Percentiles rank a stretch among this genome's conserved stretches.
These are phyloP conservation scores for Talpa occidentalis DNA, from an alignment of 2,113 vertebrate genomes.

Conservation along the genomic window DNA sequence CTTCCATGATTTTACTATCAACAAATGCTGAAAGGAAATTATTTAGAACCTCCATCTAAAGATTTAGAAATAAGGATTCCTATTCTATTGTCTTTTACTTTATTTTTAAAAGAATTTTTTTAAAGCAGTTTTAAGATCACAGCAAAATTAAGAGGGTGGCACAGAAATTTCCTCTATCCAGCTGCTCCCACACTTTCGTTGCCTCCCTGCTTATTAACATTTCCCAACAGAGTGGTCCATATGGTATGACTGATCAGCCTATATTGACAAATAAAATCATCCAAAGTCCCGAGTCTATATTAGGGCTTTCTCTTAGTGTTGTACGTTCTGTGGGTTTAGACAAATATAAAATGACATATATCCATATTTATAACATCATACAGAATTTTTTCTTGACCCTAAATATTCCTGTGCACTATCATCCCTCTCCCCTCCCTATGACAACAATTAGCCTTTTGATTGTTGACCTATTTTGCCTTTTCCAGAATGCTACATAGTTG, in stretches of 20 bases:
- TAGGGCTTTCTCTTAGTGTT: neutral
- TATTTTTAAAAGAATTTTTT: neutral
- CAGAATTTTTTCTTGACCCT: neutral
- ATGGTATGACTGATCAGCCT: neutral
- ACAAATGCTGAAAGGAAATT: neutral
- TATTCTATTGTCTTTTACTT: neutral
- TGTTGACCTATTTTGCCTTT: neutral
- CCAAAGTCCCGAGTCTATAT: neutral
- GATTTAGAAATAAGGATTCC: slow-evolving; percentile 19
- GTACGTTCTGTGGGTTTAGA: neutral
- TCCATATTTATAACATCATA: neutral
- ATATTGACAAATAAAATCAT: neutral
- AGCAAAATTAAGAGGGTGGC: neutral
- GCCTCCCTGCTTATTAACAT: neutral
- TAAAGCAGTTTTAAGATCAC: neutral
- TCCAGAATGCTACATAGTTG: neutral
- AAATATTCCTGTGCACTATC: neutral
- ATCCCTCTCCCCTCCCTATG: neutral
- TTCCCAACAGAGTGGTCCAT: neutral
- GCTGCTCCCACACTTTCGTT: fast-evolving
- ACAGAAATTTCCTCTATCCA: neutral
- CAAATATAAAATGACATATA: neutral
- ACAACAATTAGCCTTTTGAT: neutral
- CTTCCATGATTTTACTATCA: neutral
- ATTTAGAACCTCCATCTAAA: slow-evolving; percentile 9